Percentiles rank a stretch among this genome's conserved stretches.
phyloP scores from a whole-genome alignment of 2,113 vertebrate species.

The Phyllostomus discolor region DNA sequence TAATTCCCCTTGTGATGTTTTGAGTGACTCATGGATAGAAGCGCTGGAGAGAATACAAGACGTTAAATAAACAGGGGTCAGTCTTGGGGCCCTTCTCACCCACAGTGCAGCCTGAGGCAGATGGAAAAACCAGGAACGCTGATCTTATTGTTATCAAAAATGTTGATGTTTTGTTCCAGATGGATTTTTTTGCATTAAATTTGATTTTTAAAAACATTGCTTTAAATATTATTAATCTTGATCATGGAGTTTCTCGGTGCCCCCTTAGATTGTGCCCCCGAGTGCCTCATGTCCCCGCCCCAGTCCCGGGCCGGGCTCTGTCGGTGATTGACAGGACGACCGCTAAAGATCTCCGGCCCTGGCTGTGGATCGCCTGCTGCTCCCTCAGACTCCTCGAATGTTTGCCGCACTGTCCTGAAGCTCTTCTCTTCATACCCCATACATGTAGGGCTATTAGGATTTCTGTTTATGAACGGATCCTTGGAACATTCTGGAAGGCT shows the following conservation, averaged over 20 bases:
- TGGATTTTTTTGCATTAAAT: not conserved
- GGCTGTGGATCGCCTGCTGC: not conserved
- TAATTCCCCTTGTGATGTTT: not conserved
- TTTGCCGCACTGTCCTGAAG: not conserved
- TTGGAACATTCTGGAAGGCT: not conserved
- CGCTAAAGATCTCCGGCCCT: not conserved
- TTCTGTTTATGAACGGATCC: not conserved
- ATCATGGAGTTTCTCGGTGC: not conserved
- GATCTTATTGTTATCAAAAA: not conserved
- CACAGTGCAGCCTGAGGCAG: not conserved
- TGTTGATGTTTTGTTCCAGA: not conserved
- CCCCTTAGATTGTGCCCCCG: not conserved
- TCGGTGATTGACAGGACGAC: not conserved
- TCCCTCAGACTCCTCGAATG: not conserved
- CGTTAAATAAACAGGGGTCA: not conserved
- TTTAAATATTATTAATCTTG: not conserved
- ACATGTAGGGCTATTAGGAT: not conserved
- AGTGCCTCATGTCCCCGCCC: too few relatives aligned
- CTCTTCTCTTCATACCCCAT: not conserved
- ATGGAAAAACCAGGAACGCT: not conserved
- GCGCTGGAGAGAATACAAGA: not conserved
- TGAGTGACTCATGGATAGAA: not conserved
- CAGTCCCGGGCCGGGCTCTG: not conserved
- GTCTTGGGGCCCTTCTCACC: not conserved
- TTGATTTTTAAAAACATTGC: not conserved